A percentile compares a stretch with the other conserved stretches of the same genome.
These are phyloP conservation scores for Gobio gobio DNA, from an alignment of 2,113 vertebrate genomes.

Conservation along the genomic window DNA sequence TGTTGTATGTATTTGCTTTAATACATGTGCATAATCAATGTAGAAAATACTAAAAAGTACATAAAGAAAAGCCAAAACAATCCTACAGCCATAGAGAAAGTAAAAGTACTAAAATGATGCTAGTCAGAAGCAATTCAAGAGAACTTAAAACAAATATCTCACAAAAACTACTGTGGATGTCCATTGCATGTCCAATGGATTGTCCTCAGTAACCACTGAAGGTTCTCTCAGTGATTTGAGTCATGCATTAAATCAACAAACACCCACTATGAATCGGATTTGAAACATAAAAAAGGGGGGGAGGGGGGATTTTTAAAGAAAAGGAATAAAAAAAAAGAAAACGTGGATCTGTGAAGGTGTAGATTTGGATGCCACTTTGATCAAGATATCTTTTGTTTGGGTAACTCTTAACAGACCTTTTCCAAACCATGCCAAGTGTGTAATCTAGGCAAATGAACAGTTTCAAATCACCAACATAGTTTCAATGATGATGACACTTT, in stretches of 20 bases:
- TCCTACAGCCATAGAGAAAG: background rate
- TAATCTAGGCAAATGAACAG: constrained; percentile 9
- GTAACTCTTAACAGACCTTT: constrained; percentile 7
- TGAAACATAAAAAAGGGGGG: background rate
- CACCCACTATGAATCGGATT: constrained; percentile 22
- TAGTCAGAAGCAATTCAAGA: background rate
- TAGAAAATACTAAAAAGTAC: background rate
- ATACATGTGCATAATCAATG: background rate
- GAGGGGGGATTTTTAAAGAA: background rate
- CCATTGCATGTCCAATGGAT: constrained; percentile 27
- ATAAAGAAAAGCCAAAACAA: background rate
- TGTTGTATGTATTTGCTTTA: background rate
- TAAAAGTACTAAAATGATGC: background rate
- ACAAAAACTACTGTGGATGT: constrained; percentile 1
- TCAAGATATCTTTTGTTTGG: background rate
- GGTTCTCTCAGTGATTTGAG: background rate
- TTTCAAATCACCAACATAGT: constrained; percentile 11
- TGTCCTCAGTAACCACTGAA: constrained; percentile 24
- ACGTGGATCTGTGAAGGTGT: constrained; percentile 37
- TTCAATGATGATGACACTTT: constrained; percentile 16
- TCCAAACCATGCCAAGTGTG: background rate
- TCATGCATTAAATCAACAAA: constrained; percentile 39
- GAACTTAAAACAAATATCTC: background rate
- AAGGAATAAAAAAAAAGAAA: background rate
- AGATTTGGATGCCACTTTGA: constrained; percentile 53